Conservation (phyloP, 2,113 vertebrate genomes). For the Mola mola region DNA sequence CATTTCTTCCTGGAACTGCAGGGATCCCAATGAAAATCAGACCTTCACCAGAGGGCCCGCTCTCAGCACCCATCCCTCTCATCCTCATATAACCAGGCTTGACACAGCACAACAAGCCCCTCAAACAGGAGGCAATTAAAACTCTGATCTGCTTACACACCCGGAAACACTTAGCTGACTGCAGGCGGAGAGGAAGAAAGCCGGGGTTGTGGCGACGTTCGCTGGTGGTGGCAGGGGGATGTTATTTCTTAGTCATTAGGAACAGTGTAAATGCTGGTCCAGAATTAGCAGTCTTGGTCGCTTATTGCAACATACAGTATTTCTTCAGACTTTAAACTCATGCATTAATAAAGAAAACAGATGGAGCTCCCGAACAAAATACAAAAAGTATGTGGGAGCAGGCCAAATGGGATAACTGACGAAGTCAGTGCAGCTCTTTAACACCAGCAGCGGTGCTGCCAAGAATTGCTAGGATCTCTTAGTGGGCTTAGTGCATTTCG, state of each 20-base stretch:
- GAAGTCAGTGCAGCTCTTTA: constrained; percentile 52
- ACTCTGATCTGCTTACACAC: constrained; percentile 64
- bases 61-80: constrained; percentile 46
- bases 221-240: constrained; percentile 5
- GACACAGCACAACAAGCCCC: constrained; percentile 38
- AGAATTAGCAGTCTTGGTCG: constrained; percentile 17
- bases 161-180: constrained; percentile 57
- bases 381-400: constrained; percentile 19
- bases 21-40: constrained; percentile 50
- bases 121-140: constrained; percentile 68
- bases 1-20: constrained; percentile 65
- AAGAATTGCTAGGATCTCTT: constrained; percentile 51
- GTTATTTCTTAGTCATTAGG: constrained; percentile 63
- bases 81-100: constrained; percentile 38
- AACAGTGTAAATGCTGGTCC: constrained; percentile 10
- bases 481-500: constrained; percentile 23
- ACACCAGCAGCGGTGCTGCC: constrained; percentile 52
- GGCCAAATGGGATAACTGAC: constrained; percentile 51
- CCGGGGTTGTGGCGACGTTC: constrained; percentile 7
- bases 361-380: constrained; percentile 44
- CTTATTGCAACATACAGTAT: constrained; percentile 24
- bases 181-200: constrained; percentile 39
- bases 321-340: constrained; percentile 23
- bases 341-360: constrained; percentile 53
- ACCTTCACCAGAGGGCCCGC: constrained; percentile 35